Base-by-base conservation (phyloP, 2,113 vertebrate genomes). In the Lepidothrix coronata region DNA sequence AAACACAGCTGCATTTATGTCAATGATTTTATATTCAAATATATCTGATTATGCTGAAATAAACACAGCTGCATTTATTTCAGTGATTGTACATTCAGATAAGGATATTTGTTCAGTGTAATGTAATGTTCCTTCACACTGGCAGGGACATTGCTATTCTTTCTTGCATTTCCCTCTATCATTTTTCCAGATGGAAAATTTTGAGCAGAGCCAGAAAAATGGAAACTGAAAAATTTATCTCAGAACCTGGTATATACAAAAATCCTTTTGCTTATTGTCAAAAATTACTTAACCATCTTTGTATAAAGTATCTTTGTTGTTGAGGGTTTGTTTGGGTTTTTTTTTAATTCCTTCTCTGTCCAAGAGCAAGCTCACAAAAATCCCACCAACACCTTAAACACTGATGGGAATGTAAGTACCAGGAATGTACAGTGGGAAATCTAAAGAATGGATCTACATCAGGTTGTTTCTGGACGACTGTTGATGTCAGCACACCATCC, bases 31-130 rank as follows among this genome's bases (percentile, higher is more conserved):
- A 95, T 95, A 97, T 96, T 96, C 95, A 96, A 95, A 96, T 96
- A 95, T 94, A 96, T 97, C 92, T 94, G 95, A 97, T 97, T 97
- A 94, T 94, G 85, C 95, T 83, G 94, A 93, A 96, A 96, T 96
- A 97, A 96, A 95, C 95, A 97, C 96, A 95, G 95, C 96, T 96
- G 95, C 97, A 97, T 97, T 97, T 97, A 96, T 94, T 91, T 89
- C 91, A 92, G 79, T 97, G 96, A 97, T 95, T 97, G 91, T 95
- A 96, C 76, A 95, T 95, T 96, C 94, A 96, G 93, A 96, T 90
- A 96, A 93, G 94, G 89, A 94, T 89, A 96, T 97, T 91, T 96
- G 78, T 84, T 95, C 93, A 54, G 65, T 88, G 93, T 90, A 95
- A 93, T 91, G 89, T 77, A 94, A 95, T 95, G 95, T 95, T 96